phyloP scores from a whole-genome alignment of 2,113 vertebrate species.

The Noturus placidus region DNA sequence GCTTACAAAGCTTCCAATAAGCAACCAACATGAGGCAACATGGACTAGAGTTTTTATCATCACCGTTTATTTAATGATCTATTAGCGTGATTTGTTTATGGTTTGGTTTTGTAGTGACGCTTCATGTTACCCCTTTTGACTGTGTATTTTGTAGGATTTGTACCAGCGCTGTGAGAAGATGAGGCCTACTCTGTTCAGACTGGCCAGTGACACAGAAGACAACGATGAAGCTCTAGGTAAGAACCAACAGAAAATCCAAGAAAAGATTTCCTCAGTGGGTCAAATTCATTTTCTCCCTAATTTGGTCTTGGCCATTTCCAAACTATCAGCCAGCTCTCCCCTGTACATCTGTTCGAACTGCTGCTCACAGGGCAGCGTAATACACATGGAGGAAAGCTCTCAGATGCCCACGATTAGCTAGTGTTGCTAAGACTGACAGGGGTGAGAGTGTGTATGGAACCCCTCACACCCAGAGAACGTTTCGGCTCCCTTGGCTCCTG shows the following conservation, averaged over 20 bases:
- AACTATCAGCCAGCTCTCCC: background rate
- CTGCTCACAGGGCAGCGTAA: background rate
- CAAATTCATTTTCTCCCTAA: background rate
- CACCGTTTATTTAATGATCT: background rate
- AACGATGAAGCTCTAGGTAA: slow-evolving; percentile 95
- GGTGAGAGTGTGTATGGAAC: background rate
- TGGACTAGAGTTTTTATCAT: background rate
- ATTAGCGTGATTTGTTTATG: background rate
- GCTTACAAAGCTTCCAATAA: background rate
- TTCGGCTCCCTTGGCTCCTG: background rate
- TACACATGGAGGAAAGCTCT: background rate
- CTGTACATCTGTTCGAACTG: background rate
- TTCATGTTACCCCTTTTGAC: background rate
- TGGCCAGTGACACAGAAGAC: slow-evolving; percentile 96
- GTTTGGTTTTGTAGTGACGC: background rate
- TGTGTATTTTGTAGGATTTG: slow-evolving; percentile 78
- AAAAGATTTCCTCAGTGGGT: background rate
- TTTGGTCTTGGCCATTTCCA: background rate
- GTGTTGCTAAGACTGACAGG: background rate
- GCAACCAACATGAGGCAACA: too few relatives aligned
- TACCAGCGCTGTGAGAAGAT: slow-evolving; percentile 97
- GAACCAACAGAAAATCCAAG: slow-evolving; percentile 17
- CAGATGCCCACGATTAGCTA: background rate
- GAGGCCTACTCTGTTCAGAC: slow-evolving; percentile 91
- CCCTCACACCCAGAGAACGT: background rate